These are phyloP conservation scores for Euplagia quadripunctaria DNA, from an alignment of 2,888 invertebrate genomes.

Conservation along the genomic window DNA sequence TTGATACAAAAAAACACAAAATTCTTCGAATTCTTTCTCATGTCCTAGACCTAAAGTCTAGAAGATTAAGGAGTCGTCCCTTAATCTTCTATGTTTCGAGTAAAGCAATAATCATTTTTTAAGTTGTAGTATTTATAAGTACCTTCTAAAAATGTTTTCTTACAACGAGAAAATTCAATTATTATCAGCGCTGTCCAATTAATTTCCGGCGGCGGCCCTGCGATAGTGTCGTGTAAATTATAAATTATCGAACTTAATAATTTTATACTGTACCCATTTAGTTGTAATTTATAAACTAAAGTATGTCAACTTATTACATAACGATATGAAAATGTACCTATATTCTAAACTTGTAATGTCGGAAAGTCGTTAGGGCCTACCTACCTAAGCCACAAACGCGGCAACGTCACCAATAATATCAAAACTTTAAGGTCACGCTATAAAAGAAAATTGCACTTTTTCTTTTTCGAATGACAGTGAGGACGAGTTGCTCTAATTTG, in stretches of 20 bases:
- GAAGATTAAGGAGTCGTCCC: background rate
- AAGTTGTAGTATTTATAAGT: background rate
- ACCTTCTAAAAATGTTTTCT: slow-evolving; percentile 24
- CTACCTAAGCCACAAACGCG: slow-evolving; percentile 36
- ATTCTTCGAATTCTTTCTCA: background rate
- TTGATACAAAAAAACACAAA: no score
- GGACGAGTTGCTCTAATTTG: slow-evolving; percentile 75
- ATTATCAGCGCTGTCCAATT: slow-evolving; percentile 55
- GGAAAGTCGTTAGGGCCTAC: slow-evolving; percentile 32
- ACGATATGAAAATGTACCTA: slow-evolving; percentile 19
- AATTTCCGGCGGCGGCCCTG: slow-evolving; percentile 48
- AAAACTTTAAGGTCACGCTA: slow-evolving; percentile 75
- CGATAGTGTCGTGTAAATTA: slow-evolving; percentile 58
- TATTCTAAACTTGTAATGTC: slow-evolving; percentile 25
- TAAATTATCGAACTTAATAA: slow-evolving; percentile 52
- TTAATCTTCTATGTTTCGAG: no score
- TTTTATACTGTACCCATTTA: slow-evolving; percentile 39
- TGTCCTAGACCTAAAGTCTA: background rate
- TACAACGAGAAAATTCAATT: slow-evolving; percentile 53
- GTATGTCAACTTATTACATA: slow-evolving; percentile 11
- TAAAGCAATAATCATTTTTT: background rate
- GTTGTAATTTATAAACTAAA: slow-evolving; percentile 38
- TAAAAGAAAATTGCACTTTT: slow-evolving; percentile 77
- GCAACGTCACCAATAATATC: slow-evolving; percentile 64
- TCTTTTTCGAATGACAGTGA: slow-evolving; percentile 70